phyloP scores from a whole-genome alignment of 2,113 vertebrate species.

The Fulica atra region DNA sequence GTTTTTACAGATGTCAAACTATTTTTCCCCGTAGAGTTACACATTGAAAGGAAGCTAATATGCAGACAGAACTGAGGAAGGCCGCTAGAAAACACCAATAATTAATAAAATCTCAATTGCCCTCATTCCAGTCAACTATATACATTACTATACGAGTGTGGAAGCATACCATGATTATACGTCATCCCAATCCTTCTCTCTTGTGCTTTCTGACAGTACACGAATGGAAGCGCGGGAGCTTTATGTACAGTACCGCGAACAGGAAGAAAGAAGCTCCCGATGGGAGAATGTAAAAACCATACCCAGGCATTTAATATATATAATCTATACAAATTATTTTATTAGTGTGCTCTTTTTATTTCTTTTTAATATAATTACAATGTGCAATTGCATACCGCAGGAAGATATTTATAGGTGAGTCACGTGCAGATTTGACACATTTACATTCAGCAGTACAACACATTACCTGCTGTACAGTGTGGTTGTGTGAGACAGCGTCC shows the following conservation, averaged over 20 bases:
- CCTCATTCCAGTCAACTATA: constrained; percentile 71
- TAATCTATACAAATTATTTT: constrained; percentile 84
- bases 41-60: constrained; percentile 76
- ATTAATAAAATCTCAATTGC: constrained; percentile 70
- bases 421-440: constrained; percentile 74
- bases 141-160: constrained; percentile 63
- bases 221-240: constrained; percentile 58
- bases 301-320: constrained; percentile 82
- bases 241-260: constrained; percentile 68
- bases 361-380: constrained; percentile 80
- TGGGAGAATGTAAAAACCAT: constrained; percentile 79
- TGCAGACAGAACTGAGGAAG: constrained; percentile 73
- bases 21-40: constrained; percentile 66
- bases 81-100: constrained; percentile 72
- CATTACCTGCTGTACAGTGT: constrained; percentile 51
- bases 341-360: constrained; percentile 84
- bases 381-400: constrained; percentile 81
- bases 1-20: constrained; percentile 74
- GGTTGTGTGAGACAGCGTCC: constrained; percentile 37
- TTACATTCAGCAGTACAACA: constrained; percentile 66
- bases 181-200: constrained; percentile 16
- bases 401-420: constrained; percentile 72
- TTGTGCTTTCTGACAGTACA: constrained; percentile 62
- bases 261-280: constrained; percentile 74
- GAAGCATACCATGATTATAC: constrained; percentile 45